Base-by-base conservation (phyloP, 2,797 vertebrate genomes). In the Bucorvus abyssinicus region DNA sequence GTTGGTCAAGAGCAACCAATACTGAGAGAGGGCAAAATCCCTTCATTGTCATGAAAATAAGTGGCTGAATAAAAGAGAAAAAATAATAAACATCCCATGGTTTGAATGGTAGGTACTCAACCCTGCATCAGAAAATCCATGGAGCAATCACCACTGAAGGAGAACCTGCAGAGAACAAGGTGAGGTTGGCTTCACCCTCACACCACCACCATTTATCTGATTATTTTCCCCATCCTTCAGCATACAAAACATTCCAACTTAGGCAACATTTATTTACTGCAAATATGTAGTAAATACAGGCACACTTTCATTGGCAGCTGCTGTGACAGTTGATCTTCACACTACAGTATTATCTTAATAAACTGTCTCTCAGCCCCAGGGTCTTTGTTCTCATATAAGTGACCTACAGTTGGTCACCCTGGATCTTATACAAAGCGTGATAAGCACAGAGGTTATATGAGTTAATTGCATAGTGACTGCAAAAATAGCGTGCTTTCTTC, bases 301-400 rank as follows among this genome's bases (percentile, higher is more conserved):
- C 67, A 78, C 0, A 0, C n/a, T 90, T 93, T 68, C 59, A 87
- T 5, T 53, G 59, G 55, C 57, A 94, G 55, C 87, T 84, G 60
- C 56, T 47, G 65, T 79, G 86, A 80, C 93, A 74, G 91, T 3
- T 85, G 78, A 90, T 92, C 90, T 87, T 96, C 94, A 90, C 90
- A 92, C 86, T 57, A 85, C 94, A 47, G 64, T 40, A 95, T 96
- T 96, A 94, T 87, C 94, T 92, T 94, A 96, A 96, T 93, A 94
- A 95, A 95, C 90, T 87, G 77, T 59, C 68, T 94, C 85, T 83
- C 57, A 71, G 93, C 75, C 90, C 45, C 84, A 44, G 81, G 95
- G 86, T 89, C 94, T 80, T 93, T 86, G 68, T 88, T 94, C 79
- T 92, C 87, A 81, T 57, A 45, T 21, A 69, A 92, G 57, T 84